These are phyloP conservation scores for Brachyptera putata DNA, from an alignment of 2,888 invertebrate genomes.

Conservation along the genomic window DNA sequence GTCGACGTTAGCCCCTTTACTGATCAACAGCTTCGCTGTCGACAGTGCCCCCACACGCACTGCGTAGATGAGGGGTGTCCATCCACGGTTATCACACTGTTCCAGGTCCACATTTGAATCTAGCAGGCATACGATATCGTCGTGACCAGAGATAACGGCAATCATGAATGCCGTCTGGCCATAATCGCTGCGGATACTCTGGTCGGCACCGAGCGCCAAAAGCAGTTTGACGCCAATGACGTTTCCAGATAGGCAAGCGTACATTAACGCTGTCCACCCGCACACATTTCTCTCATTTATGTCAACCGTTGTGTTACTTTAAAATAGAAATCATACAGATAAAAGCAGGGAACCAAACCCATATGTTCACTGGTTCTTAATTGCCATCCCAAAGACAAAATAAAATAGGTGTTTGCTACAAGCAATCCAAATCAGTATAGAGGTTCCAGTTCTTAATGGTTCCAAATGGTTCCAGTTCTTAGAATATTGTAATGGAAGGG, in stretches of 20 bases:
- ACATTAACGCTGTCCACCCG: not conserved
- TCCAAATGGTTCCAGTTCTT: too few relatives aligned
- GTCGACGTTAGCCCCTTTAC: conserved; percentile 1
- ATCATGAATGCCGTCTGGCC: not conserved
- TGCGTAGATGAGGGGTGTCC: not conserved
- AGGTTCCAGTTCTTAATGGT: too few relatives aligned
- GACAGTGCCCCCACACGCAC: not conserved
- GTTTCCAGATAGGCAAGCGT: conserved; percentile 1
- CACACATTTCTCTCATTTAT: not conserved
- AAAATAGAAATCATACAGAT: too few relatives aligned
- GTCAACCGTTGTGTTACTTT: too few relatives aligned
- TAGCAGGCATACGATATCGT: not conserved
- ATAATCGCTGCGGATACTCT: not conserved
- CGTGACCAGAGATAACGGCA: not conserved
- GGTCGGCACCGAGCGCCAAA: not conserved
- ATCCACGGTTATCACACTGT: not conserved
- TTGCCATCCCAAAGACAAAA: too few relatives aligned
- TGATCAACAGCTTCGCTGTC: not conserved
- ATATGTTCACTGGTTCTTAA: too few relatives aligned
- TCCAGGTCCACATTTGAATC: not conserved
- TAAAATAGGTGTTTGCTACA: too few relatives aligned
- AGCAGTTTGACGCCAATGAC: not conserved
- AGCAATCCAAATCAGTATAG: too few relatives aligned
- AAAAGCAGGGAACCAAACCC: too few relatives aligned
- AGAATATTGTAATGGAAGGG: too few relatives aligned